Conservation (phyloP, 2,113 vertebrate genomes). For the Naja naja region DNA sequence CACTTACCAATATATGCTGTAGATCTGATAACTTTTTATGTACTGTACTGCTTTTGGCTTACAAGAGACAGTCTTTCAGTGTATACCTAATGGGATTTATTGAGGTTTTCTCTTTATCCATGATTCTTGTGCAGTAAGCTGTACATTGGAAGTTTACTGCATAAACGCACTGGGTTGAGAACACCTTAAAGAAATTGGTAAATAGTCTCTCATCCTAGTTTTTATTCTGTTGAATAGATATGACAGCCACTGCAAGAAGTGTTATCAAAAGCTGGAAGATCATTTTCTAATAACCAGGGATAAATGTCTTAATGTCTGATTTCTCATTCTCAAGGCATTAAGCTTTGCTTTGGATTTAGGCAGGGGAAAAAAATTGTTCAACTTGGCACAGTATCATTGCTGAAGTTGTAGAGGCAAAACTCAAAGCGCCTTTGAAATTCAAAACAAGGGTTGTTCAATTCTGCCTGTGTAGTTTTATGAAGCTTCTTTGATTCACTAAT, state of each 20-base stretch:
- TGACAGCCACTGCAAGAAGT: neutral
- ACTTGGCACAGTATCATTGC: neutral
- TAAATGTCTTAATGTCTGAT: neutral
- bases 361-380: neutral
- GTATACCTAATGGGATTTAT: neutral
- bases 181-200: neutral
- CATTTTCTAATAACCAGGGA: neutral
- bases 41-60: neutral
- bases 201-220: neutral
- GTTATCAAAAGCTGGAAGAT: neutral
- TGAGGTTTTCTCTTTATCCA: neutral
- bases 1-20: neutral
- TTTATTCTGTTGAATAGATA: neutral
- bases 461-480: neutral
- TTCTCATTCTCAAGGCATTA: neutral
- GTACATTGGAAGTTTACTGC: neutral
- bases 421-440: neutral
- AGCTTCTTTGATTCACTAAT: conserved; percentile 14
- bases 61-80: neutral
- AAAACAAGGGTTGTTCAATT: neutral
- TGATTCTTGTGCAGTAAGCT: neutral
- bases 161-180: neutral
- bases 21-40: neutral
- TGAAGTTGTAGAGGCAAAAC: neutral
- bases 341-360: neutral